Percentiles rank a stretch among this genome's conserved stretches.
Conservation (phyloP, 2,888 invertebrate genomes). For the Mesopsocus fuscifrons region DNA sequence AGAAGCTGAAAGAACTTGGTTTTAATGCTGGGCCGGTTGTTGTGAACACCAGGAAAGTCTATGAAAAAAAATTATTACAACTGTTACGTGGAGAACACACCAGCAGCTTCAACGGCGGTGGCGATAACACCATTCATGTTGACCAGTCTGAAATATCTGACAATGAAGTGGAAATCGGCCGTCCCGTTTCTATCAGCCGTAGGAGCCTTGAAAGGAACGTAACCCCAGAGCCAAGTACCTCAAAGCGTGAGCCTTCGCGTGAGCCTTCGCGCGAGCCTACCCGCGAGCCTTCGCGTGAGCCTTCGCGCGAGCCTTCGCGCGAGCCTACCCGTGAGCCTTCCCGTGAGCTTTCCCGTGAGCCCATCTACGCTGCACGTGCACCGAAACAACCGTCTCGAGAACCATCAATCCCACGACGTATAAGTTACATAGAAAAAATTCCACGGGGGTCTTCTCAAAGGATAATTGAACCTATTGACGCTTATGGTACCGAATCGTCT, state of each 20-base stretch:
- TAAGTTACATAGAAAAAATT: conserved; percentile 2
- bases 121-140: background rate
- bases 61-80: conserved; percentile 1
- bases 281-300: background rate
- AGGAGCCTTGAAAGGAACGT: background rate
- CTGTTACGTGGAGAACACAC: background rate
- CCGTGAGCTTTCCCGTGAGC: background rate
- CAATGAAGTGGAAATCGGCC: background rate
- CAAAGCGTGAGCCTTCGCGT: background rate
- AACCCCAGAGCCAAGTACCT: background rate
- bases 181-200: background rate
- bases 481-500: too few relatives aligned
- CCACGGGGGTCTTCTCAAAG: background rate
- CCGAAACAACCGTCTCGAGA: too few relatives aligned
- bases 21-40: background rate
- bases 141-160: background rate
- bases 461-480: background rate
- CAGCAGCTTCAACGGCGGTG: background rate
- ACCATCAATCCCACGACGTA: too few relatives aligned
- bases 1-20: background rate
- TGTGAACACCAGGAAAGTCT: conserved; percentile 3
- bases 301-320: background rate
- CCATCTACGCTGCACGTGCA: too few relatives aligned
- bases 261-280: background rate
- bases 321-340: background rate